A percentile compares a stretch with the other conserved stretches of the same genome.
phyloP scores from a whole-genome alignment of 2,113 vertebrate genomes.

The Aspiorhynchus laticeps region DNA sequence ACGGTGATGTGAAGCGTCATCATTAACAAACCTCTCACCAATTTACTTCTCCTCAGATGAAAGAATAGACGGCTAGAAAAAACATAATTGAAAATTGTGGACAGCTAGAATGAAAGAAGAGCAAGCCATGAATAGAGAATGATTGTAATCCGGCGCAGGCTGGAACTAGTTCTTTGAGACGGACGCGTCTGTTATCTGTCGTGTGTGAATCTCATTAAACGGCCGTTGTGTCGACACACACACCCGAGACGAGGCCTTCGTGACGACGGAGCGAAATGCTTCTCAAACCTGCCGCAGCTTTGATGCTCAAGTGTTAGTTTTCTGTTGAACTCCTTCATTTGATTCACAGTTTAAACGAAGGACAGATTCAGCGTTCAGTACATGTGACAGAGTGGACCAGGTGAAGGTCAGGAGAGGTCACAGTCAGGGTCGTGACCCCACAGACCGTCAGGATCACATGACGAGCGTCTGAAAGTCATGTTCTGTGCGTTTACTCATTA shows the following conservation, averaged over 20 bases:
- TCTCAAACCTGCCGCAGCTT: not conserved
- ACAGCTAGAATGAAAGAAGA: constrained; percentile 97
- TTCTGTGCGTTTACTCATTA: no score
- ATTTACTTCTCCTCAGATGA: constrained; percentile 90
- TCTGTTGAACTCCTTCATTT: no score
- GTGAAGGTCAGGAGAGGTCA: no score
- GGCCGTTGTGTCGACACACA: constrained; percentile 82
- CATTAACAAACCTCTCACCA: constrained; percentile 89
- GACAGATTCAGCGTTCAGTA: no score
- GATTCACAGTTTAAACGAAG: no score
- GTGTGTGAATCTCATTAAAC: constrained; percentile 89
- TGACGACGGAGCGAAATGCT: not conserved
- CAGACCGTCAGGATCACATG: no score
- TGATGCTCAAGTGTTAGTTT: constrained; percentile 9
- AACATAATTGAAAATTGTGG: constrained; percentile 91
- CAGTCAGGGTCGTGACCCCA: constrained; percentile 57
- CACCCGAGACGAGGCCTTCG: not conserved
- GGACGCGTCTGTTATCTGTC: constrained; percentile 83
- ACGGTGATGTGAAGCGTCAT: constrained; percentile 62
- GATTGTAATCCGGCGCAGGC: constrained; percentile 95
- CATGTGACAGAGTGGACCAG: no score
- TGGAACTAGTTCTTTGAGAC: constrained; percentile 92
- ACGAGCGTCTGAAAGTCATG: no score
- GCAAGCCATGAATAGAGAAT: constrained; percentile 80
- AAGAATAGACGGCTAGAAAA: constrained; percentile 75